Percentiles rank a stretch among this genome's conserved stretches.
Evolutionary conservation across 2,888 invertebrate genomes (phyloP).

Genomic region (Spialia ferax): DNA sequence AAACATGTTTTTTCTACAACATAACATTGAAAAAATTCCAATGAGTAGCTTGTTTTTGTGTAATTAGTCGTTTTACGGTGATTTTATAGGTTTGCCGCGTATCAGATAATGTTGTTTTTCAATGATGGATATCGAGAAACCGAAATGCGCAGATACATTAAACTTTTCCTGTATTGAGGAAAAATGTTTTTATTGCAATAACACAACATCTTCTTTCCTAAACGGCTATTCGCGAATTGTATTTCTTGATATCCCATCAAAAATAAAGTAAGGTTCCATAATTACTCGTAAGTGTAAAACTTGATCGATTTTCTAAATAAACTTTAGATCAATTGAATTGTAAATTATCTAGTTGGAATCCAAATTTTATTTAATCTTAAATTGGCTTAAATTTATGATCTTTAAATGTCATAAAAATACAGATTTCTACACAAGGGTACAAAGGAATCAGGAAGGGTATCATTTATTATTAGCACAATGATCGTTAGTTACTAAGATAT

Average conservation of each 20-base stretch:
- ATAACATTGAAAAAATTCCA: constrained; percentile 8
- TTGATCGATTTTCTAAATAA: too few relatives aligned
- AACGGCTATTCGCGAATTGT: not conserved
- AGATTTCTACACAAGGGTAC: too few relatives aligned
- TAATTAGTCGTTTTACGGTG: constrained; percentile 2
- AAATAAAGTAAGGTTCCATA: too few relatives aligned
- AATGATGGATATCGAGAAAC: constrained; percentile 9
- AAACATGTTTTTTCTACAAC: constrained; percentile 33
- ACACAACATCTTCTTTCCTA: not conserved
- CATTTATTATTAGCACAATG: too few relatives aligned
- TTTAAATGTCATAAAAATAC: too few relatives aligned
- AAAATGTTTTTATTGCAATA: not conserved
- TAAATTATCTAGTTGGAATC: too few relatives aligned
- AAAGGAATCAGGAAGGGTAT: too few relatives aligned
- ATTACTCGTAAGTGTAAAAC: too few relatives aligned
- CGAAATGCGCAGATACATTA: constrained; percentile 16
- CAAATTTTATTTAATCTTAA: too few relatives aligned
- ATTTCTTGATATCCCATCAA: not conserved
- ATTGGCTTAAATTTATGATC: too few relatives aligned
- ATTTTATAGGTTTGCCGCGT: constrained; percentile 22
- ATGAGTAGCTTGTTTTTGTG: constrained; percentile 16
- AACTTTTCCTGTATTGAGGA: not conserved
- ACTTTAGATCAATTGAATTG: too few relatives aligned
- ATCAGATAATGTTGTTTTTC: constrained; percentile 25
- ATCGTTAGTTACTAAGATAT: too few relatives aligned